Percentiles rank a stretch among this genome's conserved stretches.
Evolutionary conservation across 2,888 invertebrate species (phyloP).

Genomic region (Eremobia ochroleuca): DNA sequence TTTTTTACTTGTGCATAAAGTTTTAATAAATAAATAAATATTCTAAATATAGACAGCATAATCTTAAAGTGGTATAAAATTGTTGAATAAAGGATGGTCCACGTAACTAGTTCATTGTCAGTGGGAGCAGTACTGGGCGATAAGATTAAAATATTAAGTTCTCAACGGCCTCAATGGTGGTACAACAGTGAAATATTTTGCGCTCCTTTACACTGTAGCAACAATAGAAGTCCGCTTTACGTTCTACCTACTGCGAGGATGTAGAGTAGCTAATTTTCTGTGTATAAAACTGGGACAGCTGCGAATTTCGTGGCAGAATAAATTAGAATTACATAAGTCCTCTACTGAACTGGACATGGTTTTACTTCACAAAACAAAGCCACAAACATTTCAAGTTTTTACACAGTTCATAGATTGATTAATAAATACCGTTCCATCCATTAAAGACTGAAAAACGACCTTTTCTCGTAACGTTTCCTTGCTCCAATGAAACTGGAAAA

Average conservation of each 20-base stretch:
- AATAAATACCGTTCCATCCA: background rate
- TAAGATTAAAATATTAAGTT: constrained; percentile 80
- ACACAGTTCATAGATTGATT: background rate
- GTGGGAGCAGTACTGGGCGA: constrained; percentile 54
- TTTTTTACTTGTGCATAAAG: no score
- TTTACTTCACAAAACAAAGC: no score
- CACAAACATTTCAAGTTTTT: no score
- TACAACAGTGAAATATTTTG: constrained; percentile 79
- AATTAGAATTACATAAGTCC: no score
- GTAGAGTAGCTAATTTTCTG: constrained; percentile 39
- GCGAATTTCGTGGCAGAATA: background rate
- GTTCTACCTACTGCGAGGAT: constrained; percentile 65
- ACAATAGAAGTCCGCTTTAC: constrained; percentile 75
- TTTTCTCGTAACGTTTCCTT: background rate
- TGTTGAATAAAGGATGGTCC: constrained; percentile 50
- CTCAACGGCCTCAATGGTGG: constrained; percentile 73
- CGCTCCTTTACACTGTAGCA: constrained; percentile 74
- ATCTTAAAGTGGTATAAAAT: constrained; percentile 47
- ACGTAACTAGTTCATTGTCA: constrained; percentile 65
- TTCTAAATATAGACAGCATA: constrained; percentile 23
- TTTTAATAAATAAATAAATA: no score
- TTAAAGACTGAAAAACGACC: background rate
- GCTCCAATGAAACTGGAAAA: background rate
- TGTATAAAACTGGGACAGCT: background rate
- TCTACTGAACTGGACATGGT: no score